A percentile compares a stretch with the other conserved stretches of the same genome.
Evolutionary conservation across 2,113 vertebrate species (phyloP).

Genomic region (Orientallactaga bullata): DNA sequence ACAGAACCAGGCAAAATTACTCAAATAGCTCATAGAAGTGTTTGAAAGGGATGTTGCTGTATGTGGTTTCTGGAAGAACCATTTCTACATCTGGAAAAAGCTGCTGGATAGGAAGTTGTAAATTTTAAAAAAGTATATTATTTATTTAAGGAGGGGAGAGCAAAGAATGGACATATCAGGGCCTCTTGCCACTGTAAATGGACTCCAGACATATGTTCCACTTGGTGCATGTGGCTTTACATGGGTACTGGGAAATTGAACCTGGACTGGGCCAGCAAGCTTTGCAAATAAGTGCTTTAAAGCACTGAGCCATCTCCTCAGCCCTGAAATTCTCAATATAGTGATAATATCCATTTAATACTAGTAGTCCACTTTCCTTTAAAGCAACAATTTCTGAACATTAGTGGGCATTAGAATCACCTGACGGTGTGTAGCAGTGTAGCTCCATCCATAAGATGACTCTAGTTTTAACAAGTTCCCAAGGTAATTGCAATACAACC

Average conservation of each 20-base stretch:
- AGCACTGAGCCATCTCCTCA: no score
- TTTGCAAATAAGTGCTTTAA: no score
- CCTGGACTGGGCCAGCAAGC: no score
- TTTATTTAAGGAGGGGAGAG: no score
- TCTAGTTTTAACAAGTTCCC: constrained; percentile 5
- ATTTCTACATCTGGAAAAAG: constrained; percentile 20
- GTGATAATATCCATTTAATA: neutral
- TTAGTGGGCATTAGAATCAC: neutral
- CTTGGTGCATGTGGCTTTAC: no score
- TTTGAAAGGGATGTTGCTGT: neutral
- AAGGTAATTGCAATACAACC: constrained; percentile 26
- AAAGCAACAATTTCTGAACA: constrained; percentile 22
- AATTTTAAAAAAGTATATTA: neutral
- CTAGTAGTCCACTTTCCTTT: neutral
- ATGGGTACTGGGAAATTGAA: no score
- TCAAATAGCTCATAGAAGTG: neutral
- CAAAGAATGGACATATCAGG: no score
- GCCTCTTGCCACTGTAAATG: no score
- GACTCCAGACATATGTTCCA: no score
- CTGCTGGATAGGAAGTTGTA: constrained; percentile 13
- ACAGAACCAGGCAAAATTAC: constrained; percentile 36
- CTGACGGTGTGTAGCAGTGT: neutral
- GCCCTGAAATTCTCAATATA: no score
- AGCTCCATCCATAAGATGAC: neutral
- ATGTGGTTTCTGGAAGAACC: constrained; percentile 48